Conservation (phyloP, 1,140 invertebrate species). For the Conopomorpha cramerella region DNA sequence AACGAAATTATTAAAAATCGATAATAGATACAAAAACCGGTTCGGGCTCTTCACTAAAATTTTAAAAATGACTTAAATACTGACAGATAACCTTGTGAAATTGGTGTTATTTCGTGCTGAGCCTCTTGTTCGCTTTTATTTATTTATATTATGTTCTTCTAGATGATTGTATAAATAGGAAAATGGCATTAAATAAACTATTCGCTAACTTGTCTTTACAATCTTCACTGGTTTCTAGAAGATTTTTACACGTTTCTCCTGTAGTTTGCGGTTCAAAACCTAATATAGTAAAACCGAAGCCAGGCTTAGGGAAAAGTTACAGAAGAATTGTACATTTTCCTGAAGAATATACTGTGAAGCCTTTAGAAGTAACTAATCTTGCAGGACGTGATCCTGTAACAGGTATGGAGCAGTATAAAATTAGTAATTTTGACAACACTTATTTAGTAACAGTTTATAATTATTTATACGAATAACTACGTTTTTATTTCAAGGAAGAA, state of each 20-base stretch:
- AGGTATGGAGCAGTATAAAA: constrained; percentile 47
- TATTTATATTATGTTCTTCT: not conserved
- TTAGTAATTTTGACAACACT: too few relatives aligned
- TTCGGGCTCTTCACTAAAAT: too few relatives aligned
- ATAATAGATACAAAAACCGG: too few relatives aligned
- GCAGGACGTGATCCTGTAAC: constrained; percentile 84
- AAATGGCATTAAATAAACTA: constrained; percentile 44
- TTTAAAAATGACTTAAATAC: too few relatives aligned
- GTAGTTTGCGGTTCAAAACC: constrained; percentile 42
- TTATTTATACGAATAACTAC: too few relatives aligned
- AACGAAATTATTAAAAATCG: too few relatives aligned
- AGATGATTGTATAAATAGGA: not conserved
- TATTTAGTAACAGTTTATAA: too few relatives aligned
- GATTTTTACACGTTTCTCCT: constrained; percentile 25
- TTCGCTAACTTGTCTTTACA: constrained; percentile 27
- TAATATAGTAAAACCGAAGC: constrained; percentile 49
- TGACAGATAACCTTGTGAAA: too few relatives aligned
- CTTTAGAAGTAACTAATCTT: constrained; percentile 82
- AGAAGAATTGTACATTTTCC: constrained; percentile 77
- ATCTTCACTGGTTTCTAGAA: constrained; percentile 18
- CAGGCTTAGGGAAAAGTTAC: constrained; percentile 64
- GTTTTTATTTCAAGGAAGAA: constrained; percentile 65
- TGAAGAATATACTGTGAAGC: constrained; percentile 87
- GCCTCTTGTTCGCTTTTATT: too few relatives aligned
- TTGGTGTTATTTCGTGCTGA: too few relatives aligned